Evolutionary conservation across 2,888 invertebrate genomes (phyloP), one percentile per base, ranked within the genome.

Genomic region (Empis stercorea): DNA sequence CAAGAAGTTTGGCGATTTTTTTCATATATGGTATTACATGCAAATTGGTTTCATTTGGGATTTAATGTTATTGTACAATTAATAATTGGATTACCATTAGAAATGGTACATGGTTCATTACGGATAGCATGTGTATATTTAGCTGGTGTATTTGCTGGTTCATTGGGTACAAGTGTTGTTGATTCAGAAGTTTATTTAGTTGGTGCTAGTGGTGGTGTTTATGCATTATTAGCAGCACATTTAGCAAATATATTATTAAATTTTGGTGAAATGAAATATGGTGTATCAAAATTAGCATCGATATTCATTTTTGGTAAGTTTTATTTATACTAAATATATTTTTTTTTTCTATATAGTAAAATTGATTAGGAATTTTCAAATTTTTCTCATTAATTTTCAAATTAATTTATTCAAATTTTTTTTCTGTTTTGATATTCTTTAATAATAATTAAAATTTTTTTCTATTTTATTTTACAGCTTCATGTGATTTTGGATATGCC

Each of bases 141-240:
- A 71, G 87, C 93, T 15, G 95, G 95, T 20, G 94, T 96, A 46
- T 73, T 93, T 53, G 94, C 94, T 48, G 88, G 87, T 51, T 80
- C 83, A 52, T 68, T 82, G 48, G 64, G 62, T 61, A 92, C 93
- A 46, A 91, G 91, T 53, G 88, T 95, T 53, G 86, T 94, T 65
- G 94, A 94, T 74, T 87, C 89, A 46, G 86, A 89, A 68, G 93
- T 92, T 49, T 93, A 84, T 68, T 78, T 97, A 54, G 94, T 94
- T 46, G 97, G 97, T 46, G 95, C 96, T 13, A 95, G 95, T 47
- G 96, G 95, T 36, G 97, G 97, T 7, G 96, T 96, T 46, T 97
- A 97, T 72, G 95, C 96, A 20, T 75, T 99, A 45, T 73, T 97
- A 40, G 93, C 95, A 10, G 95, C 96, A 44, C 97, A 99, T 71